Percentiles rank a stretch among this genome's conserved stretches.
Evolutionary conservation across 2,113 vertebrate species (phyloP).

Genomic region (Peromyscus maniculatus): DNA sequence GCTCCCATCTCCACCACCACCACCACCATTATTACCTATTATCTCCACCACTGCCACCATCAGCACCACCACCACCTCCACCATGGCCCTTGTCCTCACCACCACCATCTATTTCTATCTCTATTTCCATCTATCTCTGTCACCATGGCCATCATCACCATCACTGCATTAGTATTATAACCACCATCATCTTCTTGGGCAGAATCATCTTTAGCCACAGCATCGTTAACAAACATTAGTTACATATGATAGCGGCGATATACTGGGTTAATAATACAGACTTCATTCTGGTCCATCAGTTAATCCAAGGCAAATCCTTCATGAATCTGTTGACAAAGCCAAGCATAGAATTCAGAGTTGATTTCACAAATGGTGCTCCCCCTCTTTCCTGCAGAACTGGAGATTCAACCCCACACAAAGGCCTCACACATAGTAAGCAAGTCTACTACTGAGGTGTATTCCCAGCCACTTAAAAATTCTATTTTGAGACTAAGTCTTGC

Average conservation of each 20-base stretch:
- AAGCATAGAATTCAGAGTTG: background rate
- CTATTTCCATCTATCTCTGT: no score
- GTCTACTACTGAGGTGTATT: background rate
- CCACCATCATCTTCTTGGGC: background rate
- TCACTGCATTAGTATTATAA: background rate
- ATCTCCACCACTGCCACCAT: background rate
- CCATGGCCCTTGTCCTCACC: background rate
- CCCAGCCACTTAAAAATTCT: background rate
- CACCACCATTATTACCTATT: background rate
- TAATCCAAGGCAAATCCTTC: constrained; percentile 37
- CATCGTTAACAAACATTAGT: background rate
- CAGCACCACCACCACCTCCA: fast-evolving
- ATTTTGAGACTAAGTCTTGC: background rate
- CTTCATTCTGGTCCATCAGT: background rate
- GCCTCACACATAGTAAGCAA: background rate
- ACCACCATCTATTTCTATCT: no score
- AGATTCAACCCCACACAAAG: background rate
- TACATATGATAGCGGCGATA: background rate
- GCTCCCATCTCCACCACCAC: background rate
- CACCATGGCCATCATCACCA: background rate
- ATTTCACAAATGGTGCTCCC: background rate
- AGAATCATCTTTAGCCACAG: background rate
- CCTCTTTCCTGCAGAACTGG: background rate
- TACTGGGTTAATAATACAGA: background rate
- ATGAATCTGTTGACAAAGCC: constrained; percentile 3